phyloP scores from a whole-genome alignment of 1,140 invertebrate genomes.

The Monochamus saltuarius region DNA sequence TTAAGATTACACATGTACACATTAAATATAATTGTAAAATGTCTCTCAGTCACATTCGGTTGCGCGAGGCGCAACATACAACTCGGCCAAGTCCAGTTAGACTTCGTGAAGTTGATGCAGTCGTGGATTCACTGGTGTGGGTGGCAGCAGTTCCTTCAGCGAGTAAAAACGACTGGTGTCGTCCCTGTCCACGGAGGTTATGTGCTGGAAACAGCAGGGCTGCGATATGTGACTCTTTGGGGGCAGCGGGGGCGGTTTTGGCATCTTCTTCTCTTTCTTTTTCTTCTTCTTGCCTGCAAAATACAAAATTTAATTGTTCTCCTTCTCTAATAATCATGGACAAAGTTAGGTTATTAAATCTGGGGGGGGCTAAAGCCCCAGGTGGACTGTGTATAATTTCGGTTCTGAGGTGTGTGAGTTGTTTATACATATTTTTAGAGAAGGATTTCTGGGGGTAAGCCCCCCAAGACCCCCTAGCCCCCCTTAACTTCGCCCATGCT shows the following conservation, averaged over 20 bases:
- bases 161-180: constrained; percentile 69
- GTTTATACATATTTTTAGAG: too few relatives aligned
- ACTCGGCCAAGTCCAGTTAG: not conserved
- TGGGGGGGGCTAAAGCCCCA: too few relatives aligned
- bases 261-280: constrained; percentile 58
- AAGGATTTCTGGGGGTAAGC: too few relatives aligned
- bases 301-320: not conserved
- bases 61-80: not conserved
- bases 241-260: constrained; percentile 61
- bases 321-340: too few relatives aligned
- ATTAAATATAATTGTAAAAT: constrained; percentile 8
- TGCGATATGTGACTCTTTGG: constrained; percentile 82
- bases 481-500: too few relatives aligned
- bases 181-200: constrained; percentile 74
- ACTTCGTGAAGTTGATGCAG: not conserved
- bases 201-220: constrained; percentile 85
- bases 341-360: too few relatives aligned
- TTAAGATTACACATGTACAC: constrained; percentile 13
- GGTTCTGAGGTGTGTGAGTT: too few relatives aligned
- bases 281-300: constrained; percentile 55
- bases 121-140: not conserved
- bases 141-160: constrained; percentile 57
- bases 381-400: too few relatives aligned
- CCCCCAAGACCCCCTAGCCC: too few relatives aligned
- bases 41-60: constrained; percentile 7